phyloP scores from a whole-genome alignment of 2,113 vertebrate genomes.

The Eleginops maclovinus region DNA sequence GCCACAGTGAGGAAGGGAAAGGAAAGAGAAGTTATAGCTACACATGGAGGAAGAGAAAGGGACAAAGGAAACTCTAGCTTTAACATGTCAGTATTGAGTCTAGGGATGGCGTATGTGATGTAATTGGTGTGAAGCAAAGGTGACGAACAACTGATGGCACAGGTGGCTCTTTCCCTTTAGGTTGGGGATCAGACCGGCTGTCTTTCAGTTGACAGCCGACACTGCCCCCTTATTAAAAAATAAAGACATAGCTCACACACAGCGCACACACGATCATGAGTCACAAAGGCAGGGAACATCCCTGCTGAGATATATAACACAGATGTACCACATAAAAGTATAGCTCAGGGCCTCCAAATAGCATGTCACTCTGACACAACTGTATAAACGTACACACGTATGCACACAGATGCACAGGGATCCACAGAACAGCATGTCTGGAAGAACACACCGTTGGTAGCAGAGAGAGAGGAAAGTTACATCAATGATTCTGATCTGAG shows the following conservation, averaged over 20 bases:
- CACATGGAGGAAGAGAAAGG: constrained; percentile 11
- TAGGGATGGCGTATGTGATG: background rate
- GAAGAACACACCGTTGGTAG: constrained; percentile 71
- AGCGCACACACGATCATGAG: background rate
- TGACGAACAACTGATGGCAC: constrained; percentile 47
- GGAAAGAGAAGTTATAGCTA: constrained; percentile 24
- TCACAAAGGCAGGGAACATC: constrained; percentile 12
- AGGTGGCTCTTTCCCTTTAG: constrained; percentile 5
- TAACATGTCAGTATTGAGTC: constrained; percentile 24
- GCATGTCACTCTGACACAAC: background rate
- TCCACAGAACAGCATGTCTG: constrained; percentile 41
- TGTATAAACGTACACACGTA: background rate
- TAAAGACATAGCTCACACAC: constrained; percentile 67
- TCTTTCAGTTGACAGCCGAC: constrained; percentile 66
- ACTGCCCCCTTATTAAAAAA: constrained; percentile 79
- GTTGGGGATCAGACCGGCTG: constrained; percentile 32
- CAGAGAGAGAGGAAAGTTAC: constrained; percentile 76
- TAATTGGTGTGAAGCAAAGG: constrained; percentile 16
- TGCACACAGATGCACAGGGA: constrained; percentile 14
- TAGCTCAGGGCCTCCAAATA: constrained; percentile 14
- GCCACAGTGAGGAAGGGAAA: constrained; percentile 3
- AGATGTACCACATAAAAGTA: constrained; percentile 1
- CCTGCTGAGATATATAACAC: constrained; percentile 17
- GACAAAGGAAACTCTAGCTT: constrained; percentile 3
- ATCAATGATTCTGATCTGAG: constrained; percentile 75